phyloP scores from a whole-genome alignment of 2,888 invertebrate species.

The Saturnia pavonia region DNA sequence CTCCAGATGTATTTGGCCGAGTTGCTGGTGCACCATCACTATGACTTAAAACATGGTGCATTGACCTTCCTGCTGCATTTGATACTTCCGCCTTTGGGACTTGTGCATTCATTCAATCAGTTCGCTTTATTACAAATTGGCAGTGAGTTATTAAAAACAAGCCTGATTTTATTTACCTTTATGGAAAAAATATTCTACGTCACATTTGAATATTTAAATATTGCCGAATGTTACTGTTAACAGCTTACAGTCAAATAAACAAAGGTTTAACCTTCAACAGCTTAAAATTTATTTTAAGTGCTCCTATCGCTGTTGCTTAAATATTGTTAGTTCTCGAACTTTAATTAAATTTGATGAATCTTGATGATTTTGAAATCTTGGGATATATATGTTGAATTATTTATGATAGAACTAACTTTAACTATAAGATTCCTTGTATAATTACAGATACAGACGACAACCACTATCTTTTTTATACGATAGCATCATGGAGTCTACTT shows the following conservation, averaged over 20 bases:
- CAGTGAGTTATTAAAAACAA: slow-evolving; percentile 16
- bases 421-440: not conserved
- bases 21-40: slow-evolving; percentile 59
- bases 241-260: not conserved
- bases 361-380: too few relatives aligned
- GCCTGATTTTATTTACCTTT: not conserved
- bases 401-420: too few relatives aligned
- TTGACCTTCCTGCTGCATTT: slow-evolving; percentile 55
- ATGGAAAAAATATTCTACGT: not conserved
- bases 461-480: slow-evolving; percentile 42
- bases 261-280: not conserved
- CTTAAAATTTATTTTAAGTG: not conserved
- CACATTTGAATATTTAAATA: not conserved
- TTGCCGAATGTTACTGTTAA: too few relatives aligned
- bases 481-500: slow-evolving; percentile 56
- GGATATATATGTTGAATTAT: too few relatives aligned
- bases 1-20: slow-evolving; percentile 65
- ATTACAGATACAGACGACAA: not conserved
- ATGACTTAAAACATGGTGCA: slow-evolving; percentile 44
- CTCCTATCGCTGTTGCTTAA: too few relatives aligned
- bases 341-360: not conserved
- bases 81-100: slow-evolving; percentile 61
- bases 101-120: slow-evolving; percentile 62
- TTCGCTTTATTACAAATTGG: slow-evolving; percentile 66
- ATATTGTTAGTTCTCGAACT: too few relatives aligned